Base-by-base conservation (phyloP, 2,888 invertebrate genomes). In the Apamea crenata region DNA sequence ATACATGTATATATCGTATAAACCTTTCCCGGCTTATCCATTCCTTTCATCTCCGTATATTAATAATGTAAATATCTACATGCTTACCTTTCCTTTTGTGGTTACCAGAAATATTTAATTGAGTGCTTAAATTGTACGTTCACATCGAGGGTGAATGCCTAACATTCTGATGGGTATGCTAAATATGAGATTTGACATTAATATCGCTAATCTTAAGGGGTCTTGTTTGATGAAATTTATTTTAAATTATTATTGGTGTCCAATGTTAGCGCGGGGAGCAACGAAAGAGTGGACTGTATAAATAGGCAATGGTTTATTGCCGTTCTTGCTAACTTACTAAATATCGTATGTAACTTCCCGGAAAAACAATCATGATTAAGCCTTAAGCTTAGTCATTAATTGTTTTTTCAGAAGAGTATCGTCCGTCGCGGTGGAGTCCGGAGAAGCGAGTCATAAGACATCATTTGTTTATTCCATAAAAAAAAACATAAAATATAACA, bases 101-200 rank as follows among this genome's bases (percentile, higher is more conserved):
- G 85, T 85, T 53, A 87, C 74, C 85, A 77, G 88, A 85, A 87
- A 85, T 85, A 85, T 85, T 87, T 84, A 85, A 87, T 87, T 80
- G 80, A 80, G 85, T 84, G 65, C 74, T 75, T 78, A 87, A 72
- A 74, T 80, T 84, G 44, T 77, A 79, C 70, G 67, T 47, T 72
- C 53, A 40, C 67, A 70, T 76, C 65, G 53, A 18, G 61, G 18
- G 32, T 18, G 47, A 72, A 84, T 80, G 44, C 72, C 87, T 75
- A 66, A 70, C 65, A 85, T 87, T 74, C 72, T 70, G 7, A 70
- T 44, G 44, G 56, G 36, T 67, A 87, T 59, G 12, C 44, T 66
- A 73, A 75, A 84, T 59, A 67, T 36, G 61, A 74, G 29, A 80
- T 80, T 75, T 14, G 29, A 71, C 59, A 66, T 63, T 70, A 44